Conservation (phyloP, 2,113 vertebrate genomes). For the rabbit (Oryctolagus cuniculus) region mOryCun1.1 NC_091435.1:67733001-67733500, state of each 20-base stretch:
- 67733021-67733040: background rate
- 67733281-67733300: background rate
- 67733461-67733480: background rate
- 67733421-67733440: background rate
- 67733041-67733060: slow-evolving; percentile 14
- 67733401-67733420: background rate
- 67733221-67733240: background rate
- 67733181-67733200: background rate
- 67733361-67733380: background rate
- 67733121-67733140: background rate
- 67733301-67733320: background rate
- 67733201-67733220: background rate
- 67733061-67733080: background rate
- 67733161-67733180: background rate
- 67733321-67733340: background rate
- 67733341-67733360: background rate
- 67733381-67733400: background rate
- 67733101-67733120: background rate
- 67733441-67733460: background rate
- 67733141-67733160: slow-evolving; percentile 19
- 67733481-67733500: background rate
- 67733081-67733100: background rate
- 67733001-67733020: background rate
- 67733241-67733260: background rate
- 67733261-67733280: background rate